phyloP scores from a whole-genome alignment of 2,888 invertebrate genomes.

The Cryptus viduatorius region DNA sequence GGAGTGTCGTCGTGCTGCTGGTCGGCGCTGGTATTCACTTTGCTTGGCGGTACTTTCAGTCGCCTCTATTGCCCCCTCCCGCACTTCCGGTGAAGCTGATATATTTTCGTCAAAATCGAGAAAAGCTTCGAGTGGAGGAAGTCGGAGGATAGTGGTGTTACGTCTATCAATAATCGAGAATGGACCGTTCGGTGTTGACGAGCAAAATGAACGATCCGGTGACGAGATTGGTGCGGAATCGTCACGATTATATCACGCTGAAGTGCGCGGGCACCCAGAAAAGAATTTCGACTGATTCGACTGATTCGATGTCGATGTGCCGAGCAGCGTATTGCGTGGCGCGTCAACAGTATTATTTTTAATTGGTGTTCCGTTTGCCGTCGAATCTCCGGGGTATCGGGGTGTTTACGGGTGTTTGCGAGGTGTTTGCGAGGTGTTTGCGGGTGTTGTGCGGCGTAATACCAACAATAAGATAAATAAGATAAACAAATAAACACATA shows the following conservation, averaged over 20 bases:
- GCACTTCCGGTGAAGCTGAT: conserved; percentile 26
- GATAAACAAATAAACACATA: not conserved
- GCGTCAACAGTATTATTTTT: conserved; percentile 11
- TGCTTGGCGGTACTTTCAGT: conserved; percentile 4
- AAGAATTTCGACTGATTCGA: conserved; percentile 32
- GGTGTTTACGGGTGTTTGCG: no score
- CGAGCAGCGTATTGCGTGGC: not conserved
- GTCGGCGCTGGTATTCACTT: conserved; percentile 35
- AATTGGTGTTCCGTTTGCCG: not conserved
- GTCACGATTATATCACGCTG: conserved; percentile 41
- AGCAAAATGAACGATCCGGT: conserved; percentile 54
- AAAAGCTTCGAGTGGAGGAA: conserved; percentile 17
- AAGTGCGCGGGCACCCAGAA: conserved; percentile 30
- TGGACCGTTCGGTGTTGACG: conserved; percentile 60
- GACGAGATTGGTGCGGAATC: conserved; percentile 54
- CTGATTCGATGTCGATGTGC: conserved; percentile 16
- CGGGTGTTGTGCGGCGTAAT: not conserved
- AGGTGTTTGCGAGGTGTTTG: conserved; percentile 44
- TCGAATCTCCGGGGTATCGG: not conserved
- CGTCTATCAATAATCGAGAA: conserved; percentile 63
- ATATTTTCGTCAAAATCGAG: conserved; percentile 33
- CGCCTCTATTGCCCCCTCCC: conserved; percentile 17
- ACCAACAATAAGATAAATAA: conserved; percentile 1
- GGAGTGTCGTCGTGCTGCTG: conserved; percentile 53
- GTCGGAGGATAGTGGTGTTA: not conserved